Conservation (phyloP, 2,888 invertebrate species). For the Torymus tubicola region DNA sequence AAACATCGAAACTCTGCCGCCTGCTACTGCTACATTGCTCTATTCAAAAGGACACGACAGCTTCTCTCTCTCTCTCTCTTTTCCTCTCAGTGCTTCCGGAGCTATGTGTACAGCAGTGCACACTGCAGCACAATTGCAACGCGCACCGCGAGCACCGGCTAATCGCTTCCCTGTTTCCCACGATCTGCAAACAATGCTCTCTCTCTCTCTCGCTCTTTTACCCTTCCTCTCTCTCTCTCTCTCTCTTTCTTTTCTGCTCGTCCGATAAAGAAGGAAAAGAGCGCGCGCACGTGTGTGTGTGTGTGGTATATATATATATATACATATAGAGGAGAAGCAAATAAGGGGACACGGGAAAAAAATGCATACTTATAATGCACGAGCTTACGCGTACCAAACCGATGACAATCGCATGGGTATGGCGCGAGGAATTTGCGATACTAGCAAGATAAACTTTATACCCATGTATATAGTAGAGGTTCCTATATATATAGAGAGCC, state of each 20-base stretch:
- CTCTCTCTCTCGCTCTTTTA: conserved; percentile 15
- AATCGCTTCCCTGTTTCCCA: conserved; percentile 73
- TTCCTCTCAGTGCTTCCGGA: too few species aligned
- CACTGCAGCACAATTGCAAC: background rate
- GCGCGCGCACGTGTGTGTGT: too few species aligned
- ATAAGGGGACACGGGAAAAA: too few species aligned
- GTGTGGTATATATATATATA: too few species aligned
- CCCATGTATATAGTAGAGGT: too few species aligned
- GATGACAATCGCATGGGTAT: background rate
- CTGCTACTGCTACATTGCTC: too few species aligned
- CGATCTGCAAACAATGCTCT: conserved; percentile 71
- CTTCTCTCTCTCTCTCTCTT: too few species aligned
- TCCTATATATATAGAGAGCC: too few species aligned
- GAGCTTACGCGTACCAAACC: background rate
- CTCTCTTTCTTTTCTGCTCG: conserved; percentile 35
- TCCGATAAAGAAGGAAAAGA: conserved; percentile 22
- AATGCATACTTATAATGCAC: background rate
- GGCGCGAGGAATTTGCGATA: conserved; percentile 14
- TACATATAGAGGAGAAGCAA: too few species aligned
- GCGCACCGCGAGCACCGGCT: conserved; percentile 53
- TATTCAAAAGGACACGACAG: too few species aligned
- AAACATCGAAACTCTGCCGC: too few species aligned
- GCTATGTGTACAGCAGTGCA: background rate
- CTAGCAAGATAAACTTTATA: conserved; percentile 10
- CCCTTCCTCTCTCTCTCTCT: too few species aligned